phyloP scores from a whole-genome alignment of 2,888 invertebrate species.

The Scaptodrosophila latifasciaeformis region DNA sequence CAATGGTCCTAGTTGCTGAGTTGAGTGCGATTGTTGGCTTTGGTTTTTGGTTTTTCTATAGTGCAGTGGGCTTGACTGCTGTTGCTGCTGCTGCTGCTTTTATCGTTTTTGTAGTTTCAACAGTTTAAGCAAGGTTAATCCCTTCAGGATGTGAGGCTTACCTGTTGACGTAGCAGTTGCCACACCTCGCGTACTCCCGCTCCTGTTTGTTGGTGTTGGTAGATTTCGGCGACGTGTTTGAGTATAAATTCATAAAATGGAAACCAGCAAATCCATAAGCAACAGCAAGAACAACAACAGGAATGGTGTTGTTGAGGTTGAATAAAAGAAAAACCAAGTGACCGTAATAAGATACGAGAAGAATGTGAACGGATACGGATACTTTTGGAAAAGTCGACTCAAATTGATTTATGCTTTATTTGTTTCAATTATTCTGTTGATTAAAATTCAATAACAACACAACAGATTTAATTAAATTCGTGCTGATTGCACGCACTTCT shows the following conservation, averaged over 20 bases:
- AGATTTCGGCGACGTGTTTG: conserved; percentile 43
- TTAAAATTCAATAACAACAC: not conserved
- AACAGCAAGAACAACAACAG: conserved; percentile 27
- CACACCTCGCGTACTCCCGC: not conserved
- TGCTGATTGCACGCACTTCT: conserved; percentile 7
- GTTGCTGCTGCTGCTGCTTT: conserved; percentile 12
- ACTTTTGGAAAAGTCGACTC: not conserved
- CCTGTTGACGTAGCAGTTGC: conserved; percentile 50
- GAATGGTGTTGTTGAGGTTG: not conserved
- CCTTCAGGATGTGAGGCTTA: conserved; percentile 56
- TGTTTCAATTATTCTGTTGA: not conserved
- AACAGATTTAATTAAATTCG: conserved; percentile 3
- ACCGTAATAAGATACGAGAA: not conserved
- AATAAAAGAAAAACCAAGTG: too few species aligned
- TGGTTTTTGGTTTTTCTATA: conserved; percentile 14
- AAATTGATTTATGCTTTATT: conserved; percentile 4
- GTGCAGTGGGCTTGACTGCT: conserved; percentile 4
- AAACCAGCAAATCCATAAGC: conserved; percentile 48
- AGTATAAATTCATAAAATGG: conserved; percentile 37
- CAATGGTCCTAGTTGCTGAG: conserved; percentile 17
- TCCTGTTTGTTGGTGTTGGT: not conserved
- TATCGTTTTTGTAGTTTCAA: conserved; percentile 43
- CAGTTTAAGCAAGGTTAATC: conserved; percentile 61
- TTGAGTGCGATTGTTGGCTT: conserved; percentile 20
- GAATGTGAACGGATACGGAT: not conserved